Conservation (phyloP, 1,140 invertebrate genomes). For the Drosophila burlai region DNA sequence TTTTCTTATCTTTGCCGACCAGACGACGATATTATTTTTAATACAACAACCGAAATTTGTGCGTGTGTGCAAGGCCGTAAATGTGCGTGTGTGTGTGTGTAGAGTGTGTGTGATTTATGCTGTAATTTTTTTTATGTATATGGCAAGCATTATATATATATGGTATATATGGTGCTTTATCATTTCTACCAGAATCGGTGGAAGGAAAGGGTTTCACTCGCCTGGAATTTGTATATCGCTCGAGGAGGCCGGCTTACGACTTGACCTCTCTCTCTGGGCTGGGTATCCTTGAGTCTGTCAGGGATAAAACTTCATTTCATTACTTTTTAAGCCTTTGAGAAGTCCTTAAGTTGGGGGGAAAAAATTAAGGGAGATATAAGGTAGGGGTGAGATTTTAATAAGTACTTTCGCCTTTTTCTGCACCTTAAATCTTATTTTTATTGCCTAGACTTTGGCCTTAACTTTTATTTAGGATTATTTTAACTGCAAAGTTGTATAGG, state of each 20-base stretch:
- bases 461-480: background rate
- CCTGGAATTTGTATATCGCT: slow-evolving; percentile 24
- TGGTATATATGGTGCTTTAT: slow-evolving; percentile 48
- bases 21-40: slow-evolving; percentile 85
- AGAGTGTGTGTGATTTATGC: slow-evolving; percentile 70
- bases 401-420: background rate
- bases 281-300: background rate
- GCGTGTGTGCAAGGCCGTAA: slow-evolving; percentile 33
- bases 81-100: slow-evolving; percentile 49
- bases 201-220: slow-evolving; percentile 4
- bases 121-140: slow-evolving; percentile 82
- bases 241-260: background rate
- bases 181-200: slow-evolving; percentile 32
- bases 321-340: slow-evolving; percentile 12
- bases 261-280: slow-evolving; percentile 8
- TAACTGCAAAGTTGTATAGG: background rate
- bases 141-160: slow-evolving; percentile 42
- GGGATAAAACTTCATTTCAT: slow-evolving; percentile 19
- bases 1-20: slow-evolving; percentile 84
- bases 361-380: background rate
- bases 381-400: background rate
- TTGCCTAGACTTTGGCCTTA: background rate
- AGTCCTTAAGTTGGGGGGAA: background rate
- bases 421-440: background rate
- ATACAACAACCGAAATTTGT: slow-evolving; percentile 69